Base-by-base conservation (phyloP, 2,888 invertebrate species). In the Stenotaenia linearis region DNA sequence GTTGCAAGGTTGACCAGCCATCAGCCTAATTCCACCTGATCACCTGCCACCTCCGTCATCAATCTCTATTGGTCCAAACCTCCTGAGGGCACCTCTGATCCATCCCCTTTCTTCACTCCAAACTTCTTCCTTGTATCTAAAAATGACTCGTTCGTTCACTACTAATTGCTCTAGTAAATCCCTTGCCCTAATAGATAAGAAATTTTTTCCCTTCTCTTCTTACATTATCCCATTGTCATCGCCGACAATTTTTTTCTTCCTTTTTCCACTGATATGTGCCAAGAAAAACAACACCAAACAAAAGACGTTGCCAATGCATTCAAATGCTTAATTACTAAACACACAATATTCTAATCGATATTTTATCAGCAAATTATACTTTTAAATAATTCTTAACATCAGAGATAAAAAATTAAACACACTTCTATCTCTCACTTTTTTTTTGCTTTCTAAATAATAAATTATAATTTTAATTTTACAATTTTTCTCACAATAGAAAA, bases 1-100 rank as follows among this genome's bases (percentile, higher is more conserved):
- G 56, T 56, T 21, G 56, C 21, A 15, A 56, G 56, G 56, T 56
- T 56, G 56, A 56, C 56, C 56, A 56, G 56, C 21, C 56, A 56
- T 56, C 56, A 56, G 56, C 56, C 56, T 56, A 56, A 56, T 56
- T 56, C 56, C 56, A 56, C 56, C 56, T 56, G 56, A 56, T 56
- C 56, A 56, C 56, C 56, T 56, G 56, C 56, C 56, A 56, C 56
- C 56, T 56, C 56, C 56, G 56, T 56, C 56, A 56, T 56, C 56
- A 56, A 56, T 56, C 56, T 56, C 56, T 56, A 56, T 56, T 15
- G 56, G 56, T 56, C 18, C 21, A 56, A 56, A 56, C 56, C 56
- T 56, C 56, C 56, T 56, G 56, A 56, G 56, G 56, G 18, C 56
- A 6, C 21, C 56, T 56, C 23, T 2, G 56, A 18, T 56, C 56